Percentiles rank a stretch among this genome's conserved stretches.
Conservation (phyloP, 2,888 invertebrate genomes). For the Zhuqinia jingwanae region DNA sequence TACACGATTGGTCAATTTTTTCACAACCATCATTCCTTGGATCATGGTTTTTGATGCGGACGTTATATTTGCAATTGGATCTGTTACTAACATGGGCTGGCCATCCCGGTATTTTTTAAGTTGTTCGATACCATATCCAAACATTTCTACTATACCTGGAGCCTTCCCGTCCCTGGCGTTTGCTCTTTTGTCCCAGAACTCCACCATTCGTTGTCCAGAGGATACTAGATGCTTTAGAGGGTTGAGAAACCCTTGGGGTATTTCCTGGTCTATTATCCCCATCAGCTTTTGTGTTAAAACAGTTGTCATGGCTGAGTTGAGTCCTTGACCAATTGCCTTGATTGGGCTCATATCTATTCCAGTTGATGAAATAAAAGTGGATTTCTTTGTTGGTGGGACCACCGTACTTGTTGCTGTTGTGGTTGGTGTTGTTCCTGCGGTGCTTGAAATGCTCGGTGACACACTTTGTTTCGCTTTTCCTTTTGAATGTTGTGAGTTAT, state of each 20-base stretch:
- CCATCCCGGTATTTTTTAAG: conserved; percentile 79
- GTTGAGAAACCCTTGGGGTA: conserved; percentile 76
- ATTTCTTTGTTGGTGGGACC: conserved; percentile 50
- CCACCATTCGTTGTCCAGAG: conserved; percentile 78
- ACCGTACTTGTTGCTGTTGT: conserved; percentile 37
- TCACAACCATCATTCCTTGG: conserved; percentile 79
- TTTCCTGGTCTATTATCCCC: conserved; percentile 78
- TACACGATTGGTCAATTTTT: conserved; percentile 78
- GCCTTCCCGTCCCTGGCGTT: conserved; percentile 78
- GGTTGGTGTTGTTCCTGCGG: conserved; percentile 40
- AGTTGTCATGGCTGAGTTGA: conserved; percentile 78
- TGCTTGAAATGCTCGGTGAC: conserved; percentile 6
- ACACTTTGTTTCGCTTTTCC: conserved; percentile 50
- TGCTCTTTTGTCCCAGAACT: conserved; percentile 78
- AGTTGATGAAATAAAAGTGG: background rate
- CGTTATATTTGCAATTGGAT: conserved; percentile 76
- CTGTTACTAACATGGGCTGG: conserved; percentile 70
- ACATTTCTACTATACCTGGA: conserved; percentile 78
- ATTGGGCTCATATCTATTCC: conserved; percentile 69
- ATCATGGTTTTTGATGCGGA: conserved; percentile 78
- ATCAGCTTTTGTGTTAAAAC: conserved; percentile 79
- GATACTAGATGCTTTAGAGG: conserved; percentile 78
- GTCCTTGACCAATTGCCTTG: conserved; percentile 75
- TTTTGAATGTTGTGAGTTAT: conserved; percentile 40
- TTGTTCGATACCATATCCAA: conserved; percentile 79